These are phyloP conservation scores for Myotis findleyi DNA, from an alignment of 2,797 vertebrate genomes.

Conservation along the genomic window DNA sequence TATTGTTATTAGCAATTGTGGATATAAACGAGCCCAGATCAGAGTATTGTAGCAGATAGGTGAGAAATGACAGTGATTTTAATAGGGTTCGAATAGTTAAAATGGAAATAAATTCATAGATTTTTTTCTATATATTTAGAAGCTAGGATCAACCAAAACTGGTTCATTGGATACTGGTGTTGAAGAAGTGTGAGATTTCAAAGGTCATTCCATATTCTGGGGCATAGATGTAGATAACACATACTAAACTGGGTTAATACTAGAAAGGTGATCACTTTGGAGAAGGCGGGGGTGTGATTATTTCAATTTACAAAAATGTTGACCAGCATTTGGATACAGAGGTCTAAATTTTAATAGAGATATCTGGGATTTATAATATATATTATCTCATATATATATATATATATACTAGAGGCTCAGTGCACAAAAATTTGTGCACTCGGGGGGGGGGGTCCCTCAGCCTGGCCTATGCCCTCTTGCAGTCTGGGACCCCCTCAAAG, in stretches of 20 bases:
- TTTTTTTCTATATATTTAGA: not conserved
- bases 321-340: not conserved
- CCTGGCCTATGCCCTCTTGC: too few relatives aligned
- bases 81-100: not conserved
- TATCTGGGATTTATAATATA: not conserved
- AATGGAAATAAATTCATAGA: not conserved
- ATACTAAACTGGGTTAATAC: not conserved
- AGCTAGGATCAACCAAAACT: not conserved
- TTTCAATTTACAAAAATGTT: constrained; percentile 19
- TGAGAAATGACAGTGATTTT: not conserved
- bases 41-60: not conserved
- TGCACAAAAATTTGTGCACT: too few relatives aligned
- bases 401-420: too few relatives aligned
- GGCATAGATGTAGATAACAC: not conserved
- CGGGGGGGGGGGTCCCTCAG: too few relatives aligned
- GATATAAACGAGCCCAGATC: not conserved
- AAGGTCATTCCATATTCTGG: not conserved
- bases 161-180: not conserved
- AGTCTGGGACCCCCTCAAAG: too few relatives aligned
- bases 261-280: not conserved
- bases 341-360: not conserved
- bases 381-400: too few relatives aligned
- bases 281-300: not conserved
- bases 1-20: not conserved
- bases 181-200: not conserved